Evolutionary conservation across 2,888 invertebrate genomes (phyloP), one percentile per base, ranked within the genome.

Genomic region (Creontiades dilutus): DNA sequence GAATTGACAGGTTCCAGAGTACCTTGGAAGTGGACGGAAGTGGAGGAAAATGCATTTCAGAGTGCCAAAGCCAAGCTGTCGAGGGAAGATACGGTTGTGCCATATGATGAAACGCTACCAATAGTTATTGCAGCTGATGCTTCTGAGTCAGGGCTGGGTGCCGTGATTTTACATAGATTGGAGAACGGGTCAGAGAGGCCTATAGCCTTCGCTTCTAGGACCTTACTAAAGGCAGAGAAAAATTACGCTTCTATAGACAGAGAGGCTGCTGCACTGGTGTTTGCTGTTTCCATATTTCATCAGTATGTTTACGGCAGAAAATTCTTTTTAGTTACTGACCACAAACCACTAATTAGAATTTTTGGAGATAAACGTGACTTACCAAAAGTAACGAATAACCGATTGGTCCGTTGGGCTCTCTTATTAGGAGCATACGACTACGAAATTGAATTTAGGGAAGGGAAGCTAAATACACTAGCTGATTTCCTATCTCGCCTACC

Each of bases 231-330:
- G 16, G 11, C 46, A 3, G 81, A 81, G 47, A 37, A 19, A 46
- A 47, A 61, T 9, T 91, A 91, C 78, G 76, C 89, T 16, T 90
- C 89, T 68, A 57, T 91, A 4, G 91, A 91, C 81, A 90, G 90
- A 27, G 90, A 91, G 55, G 90, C 87, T 0, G 47, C 90, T 7
- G 90, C 85, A 13, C 90, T 93, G 23, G 91, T 92, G 13, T 93
- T 92, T 91, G 93, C 92, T 46, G 90, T 93, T 11, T 92, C 92
- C 90, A 93, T 92, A 90, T 93, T 93, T 90, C 92, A 93, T 87
- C 92, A 93, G 23, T 93, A 92, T 91, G 91, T 93, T 12, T 93
- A 92, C 91, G 93, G 93, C 9, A 90, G 92, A 48, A 92, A 92
- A 80, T 93, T 93, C 90, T 92, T 90, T 37, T 91, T 93, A 0